Base-by-base conservation (phyloP, 1,140 invertebrate species). In the Drosophila subpulchrella region DNA sequence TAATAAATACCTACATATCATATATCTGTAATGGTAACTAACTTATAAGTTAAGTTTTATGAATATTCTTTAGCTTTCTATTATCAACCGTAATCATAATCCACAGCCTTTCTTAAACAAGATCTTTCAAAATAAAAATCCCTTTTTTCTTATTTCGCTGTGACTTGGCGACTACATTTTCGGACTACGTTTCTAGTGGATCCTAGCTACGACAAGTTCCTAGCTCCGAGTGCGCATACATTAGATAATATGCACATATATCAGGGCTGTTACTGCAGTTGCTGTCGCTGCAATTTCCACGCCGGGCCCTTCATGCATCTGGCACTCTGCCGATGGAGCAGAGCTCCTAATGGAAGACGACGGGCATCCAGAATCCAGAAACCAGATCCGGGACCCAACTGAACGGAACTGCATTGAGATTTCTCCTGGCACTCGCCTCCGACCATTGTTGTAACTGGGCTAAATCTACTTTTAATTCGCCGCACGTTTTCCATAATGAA, bases 401-500 rank as follows among this genome's bases (percentile, higher is more conserved):
- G 17, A 73, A 75, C 32, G 70, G 44, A 42, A 67, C 68, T 79
- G 58, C 76, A 68, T 74, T 83, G 55, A 79, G 72, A 75, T 74
- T 70, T 75, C 48, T 48, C 66, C 44, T 12, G 60, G 59, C 36
- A 17, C 17, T 63, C 55, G 60, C 59, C 44, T 17, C 41, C 15
- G 54, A 44, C 47, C 59, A 62, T 66, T 75, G 51, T 75, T 75
- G 60, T 38, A 58, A 63, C 54, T 68, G 63, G 20, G 63, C 54
- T 39, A 84, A 84, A 89, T 89, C 84, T 63, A 78, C 75, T 84
- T 78, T 89, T 89, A 84, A 89, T 89, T 81, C 84, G 56, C 73
- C 60, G 74, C 84, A 89, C 80, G 84, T 89, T 84, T 72, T 89
- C 80, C 84, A 89, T 89, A 89, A 89, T 89, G 80, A 88, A 89